Base-by-base conservation (phyloP, 2,888 invertebrate species). In the Apodemia zela region DNA sequence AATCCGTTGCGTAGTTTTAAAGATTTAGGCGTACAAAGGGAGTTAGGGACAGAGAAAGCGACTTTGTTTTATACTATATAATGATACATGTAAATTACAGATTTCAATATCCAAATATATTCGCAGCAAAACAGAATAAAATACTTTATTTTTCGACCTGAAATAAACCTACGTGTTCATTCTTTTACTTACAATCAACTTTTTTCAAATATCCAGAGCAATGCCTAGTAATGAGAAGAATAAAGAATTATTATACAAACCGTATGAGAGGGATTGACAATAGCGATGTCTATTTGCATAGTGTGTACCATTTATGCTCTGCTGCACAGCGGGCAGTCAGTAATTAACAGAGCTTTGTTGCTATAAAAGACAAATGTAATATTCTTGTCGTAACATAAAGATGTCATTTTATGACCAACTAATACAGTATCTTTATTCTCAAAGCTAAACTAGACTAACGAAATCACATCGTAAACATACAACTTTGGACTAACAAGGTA, bases 401-500 rank as follows among this genome's bases (percentile, higher is more conserved):
- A 42, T 54, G n/a, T 21, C 45, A 47, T 60, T 60, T 63, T 57
- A 65, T 54, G 29, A 47, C 18, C 17, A 49, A 25, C 54, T 25
- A 58, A 64, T 57, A 62, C 54, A 18, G 54, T 21, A 38, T 33
- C 21, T 61, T 35, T 61, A 60, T 64, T 63, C 17, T 60, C 33
- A 63, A 60, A 64, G 61, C 66, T 45, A 60, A 49, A 63, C 38
- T 47, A 45, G 60, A 65, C 63, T 61, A 63, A 63, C 62, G 61
- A 63, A 68, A 67, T 67, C 29, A 35, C 38, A 45, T 59, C 65
- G 63, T 68, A 64, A 70, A 69, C 63, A 68, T 63, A 57, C 60
- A 49, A 42, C 60, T 45, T 61, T 58, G 59, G 63, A 57, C 63
- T 62, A 62, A 65, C 63, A 61, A 62, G 60, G 64, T 63, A 60